Evolutionary conservation across 2,888 invertebrate genomes (phyloP).

Genomic region (Hydropsyche betteni): DNA sequence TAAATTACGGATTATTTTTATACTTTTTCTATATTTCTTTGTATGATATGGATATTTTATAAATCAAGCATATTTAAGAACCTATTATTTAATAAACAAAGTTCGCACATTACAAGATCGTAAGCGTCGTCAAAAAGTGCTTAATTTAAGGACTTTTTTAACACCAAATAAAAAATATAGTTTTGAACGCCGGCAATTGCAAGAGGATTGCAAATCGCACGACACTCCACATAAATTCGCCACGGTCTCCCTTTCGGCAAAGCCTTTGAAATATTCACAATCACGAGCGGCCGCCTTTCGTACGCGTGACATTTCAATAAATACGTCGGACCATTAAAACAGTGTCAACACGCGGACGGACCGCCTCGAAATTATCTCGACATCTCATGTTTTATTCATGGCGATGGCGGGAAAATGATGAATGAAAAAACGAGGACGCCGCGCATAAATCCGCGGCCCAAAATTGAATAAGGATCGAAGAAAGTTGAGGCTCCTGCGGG

Average conservation of each 20-base stretch:
- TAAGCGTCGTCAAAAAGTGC: too few relatives aligned
- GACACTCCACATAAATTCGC: constrained; percentile 42
- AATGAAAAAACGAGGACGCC: constrained; percentile 5
- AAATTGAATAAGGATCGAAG: constrained; percentile 46
- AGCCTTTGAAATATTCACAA: constrained; percentile 48
- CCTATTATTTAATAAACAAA: too few relatives aligned
- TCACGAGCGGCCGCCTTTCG: constrained; percentile 41
- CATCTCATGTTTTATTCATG: constrained; percentile 22
- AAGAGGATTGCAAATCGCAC: constrained; percentile 7
- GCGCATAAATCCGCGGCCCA: constrained; percentile 45
- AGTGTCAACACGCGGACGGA: constrained; percentile 30
- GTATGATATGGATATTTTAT: too few relatives aligned
- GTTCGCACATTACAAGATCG: too few relatives aligned
- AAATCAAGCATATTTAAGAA: too few relatives aligned
- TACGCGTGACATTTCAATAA: constrained; percentile 41
- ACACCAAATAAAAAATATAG: too few relatives aligned
- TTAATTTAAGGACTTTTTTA: too few relatives aligned
- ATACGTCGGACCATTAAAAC: constrained; percentile 33
- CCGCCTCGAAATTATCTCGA: constrained; percentile 15
- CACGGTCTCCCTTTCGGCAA: constrained; percentile 19
- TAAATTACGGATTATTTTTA: too few relatives aligned
- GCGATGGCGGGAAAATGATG: neutral
- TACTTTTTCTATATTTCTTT: too few relatives aligned
- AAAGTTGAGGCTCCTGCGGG: constrained; percentile 38
- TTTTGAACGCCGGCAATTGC: neutral